Base-by-base conservation (phyloP, 2,113 vertebrate genomes). In the Poeciliopsis occidentalis region DNA sequence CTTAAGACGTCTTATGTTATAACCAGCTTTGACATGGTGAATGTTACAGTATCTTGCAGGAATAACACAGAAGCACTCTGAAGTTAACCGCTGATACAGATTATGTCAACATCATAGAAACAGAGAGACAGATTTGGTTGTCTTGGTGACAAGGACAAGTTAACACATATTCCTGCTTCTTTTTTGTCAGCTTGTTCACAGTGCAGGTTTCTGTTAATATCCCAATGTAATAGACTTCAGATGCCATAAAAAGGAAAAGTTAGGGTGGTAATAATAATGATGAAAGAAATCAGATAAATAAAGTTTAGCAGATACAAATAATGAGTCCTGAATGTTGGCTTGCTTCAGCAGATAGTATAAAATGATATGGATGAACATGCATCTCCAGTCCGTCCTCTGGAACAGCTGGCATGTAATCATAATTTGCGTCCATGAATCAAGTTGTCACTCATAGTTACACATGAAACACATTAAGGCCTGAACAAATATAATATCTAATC, bases 1-100 rank as follows among this genome's bases (percentile, higher is more conserved):
- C n/a, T 32, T 47, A 29, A 15, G 37, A 60, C 51, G 62, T 29
- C 34, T 66, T 47, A 11, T 77, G 32, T 77, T 47, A 32, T 66
- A 71, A 44, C 10, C 41, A 63, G 60, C 61, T 34, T 29, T 8
- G 19, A 3, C 26, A 2, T 26, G 60, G 13, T 3, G 27, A 60
- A 57, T 29, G 12, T 10, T n/a, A 37, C 62, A 31, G 17, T 60
- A 69, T 76, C 60, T 5, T 3, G 47, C 70, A 63, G 7, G 60
- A 63, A 69, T 60, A 73, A 64, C n/a, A 62, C 47, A 68, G 22
- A 51, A 12, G 47, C 34, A 64, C 22, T 60, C n/a, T 12, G 4
- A 51, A 4, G 7, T 34, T 31, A 66, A 30, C 3, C 3, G 3
- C 27, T 39, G 12, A 41, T 26, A 17, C 32, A 57, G 17, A 68